phyloP scores from a whole-genome alignment of 1,140 invertebrate species.

The Drosophila fuyamai region DNA sequence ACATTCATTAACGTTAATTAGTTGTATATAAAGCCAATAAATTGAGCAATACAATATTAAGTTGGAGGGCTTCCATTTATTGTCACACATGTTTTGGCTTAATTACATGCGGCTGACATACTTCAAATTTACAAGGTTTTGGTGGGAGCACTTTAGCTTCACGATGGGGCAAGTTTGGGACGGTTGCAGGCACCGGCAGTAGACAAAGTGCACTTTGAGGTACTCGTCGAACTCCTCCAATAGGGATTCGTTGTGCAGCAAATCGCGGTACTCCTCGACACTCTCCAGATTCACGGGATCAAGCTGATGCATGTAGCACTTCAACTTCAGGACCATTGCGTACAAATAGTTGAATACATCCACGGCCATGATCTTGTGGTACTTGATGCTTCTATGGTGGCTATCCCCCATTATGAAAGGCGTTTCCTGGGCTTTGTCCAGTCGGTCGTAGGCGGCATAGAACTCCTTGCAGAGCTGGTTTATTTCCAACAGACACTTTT shows the following conservation, averaged over 20 bases:
- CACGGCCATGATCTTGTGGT: constrained; percentile 57
- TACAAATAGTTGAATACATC: constrained; percentile 70
- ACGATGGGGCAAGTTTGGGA: constrained; percentile 49
- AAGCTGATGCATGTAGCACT: constrained; percentile 67
- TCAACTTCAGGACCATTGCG: constrained; percentile 54
- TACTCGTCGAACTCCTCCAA: constrained; percentile 61
- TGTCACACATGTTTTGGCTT: neutral
- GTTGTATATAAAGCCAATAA: constrained; percentile 4
- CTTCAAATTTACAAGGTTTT: constrained; percentile 40
- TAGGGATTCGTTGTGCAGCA: constrained; percentile 36
- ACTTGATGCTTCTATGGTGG: constrained; percentile 48
- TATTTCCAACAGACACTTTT: constrained; percentile 30
- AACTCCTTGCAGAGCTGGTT: constrained; percentile 50
- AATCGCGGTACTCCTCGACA: constrained; percentile 62
- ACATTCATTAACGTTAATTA: constrained; percentile 13
- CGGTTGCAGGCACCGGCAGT: constrained; percentile 55
- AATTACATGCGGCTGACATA: constrained; percentile 50
- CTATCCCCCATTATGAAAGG: constrained; percentile 60
- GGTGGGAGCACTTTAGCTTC: constrained; percentile 53
- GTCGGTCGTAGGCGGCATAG: constrained; percentile 38
- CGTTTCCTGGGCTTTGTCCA: constrained; percentile 56
- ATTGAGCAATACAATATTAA: neutral
- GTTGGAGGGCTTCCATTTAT: constrained; percentile 27
- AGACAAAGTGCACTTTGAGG: constrained; percentile 44
- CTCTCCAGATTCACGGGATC: constrained; percentile 63